phyloP scores from a whole-genome alignment of 2,888 invertebrate species.

The Rhingia campestris region DNA sequence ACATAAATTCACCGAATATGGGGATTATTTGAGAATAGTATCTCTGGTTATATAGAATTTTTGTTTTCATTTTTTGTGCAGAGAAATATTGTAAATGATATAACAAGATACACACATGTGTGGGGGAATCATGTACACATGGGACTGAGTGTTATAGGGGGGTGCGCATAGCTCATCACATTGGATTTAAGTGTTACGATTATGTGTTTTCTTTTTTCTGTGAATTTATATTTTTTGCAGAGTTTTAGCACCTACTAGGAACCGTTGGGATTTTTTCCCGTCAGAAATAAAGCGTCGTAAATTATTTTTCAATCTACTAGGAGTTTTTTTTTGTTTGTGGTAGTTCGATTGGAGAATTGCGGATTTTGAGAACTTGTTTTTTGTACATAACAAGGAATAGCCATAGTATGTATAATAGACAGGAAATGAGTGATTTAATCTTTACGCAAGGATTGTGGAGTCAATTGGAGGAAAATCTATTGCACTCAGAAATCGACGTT shows the following conservation, averaged over 20 bases:
- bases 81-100: slow-evolving; percentile 59
- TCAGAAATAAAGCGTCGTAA: slow-evolving; percentile 10
- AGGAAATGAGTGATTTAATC: not conserved
- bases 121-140: slow-evolving; percentile 8
- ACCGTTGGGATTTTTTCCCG: not conserved
- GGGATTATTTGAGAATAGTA: slow-evolving; percentile 69
- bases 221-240: slow-evolving; percentile 16
- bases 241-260: slow-evolving; percentile 27
- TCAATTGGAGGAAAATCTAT: no score
- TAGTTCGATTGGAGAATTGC: slow-evolving; percentile 22
- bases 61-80: slow-evolving; percentile 19
- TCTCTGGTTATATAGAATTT: slow-evolving; percentile 46
- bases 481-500: no score
- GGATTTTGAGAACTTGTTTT: slow-evolving; percentile 9
- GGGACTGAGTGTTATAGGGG: slow-evolving; percentile 27
- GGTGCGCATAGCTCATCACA: slow-evolving; percentile 67
- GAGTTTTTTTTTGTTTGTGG: slow-evolving; percentile 6
- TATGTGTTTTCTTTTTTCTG: slow-evolving; percentile 38
- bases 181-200: slow-evolving; percentile 70
- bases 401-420: not conserved
- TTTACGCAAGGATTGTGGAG: not conserved
- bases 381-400: slow-evolving; percentile 25
- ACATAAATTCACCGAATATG: slow-evolving; percentile 71
- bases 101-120: slow-evolving; percentile 30
- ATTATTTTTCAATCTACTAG: slow-evolving; percentile 61